Percentiles rank a stretch among this genome's conserved stretches.
Conservation (phyloP, 2,113 vertebrate species). For the Morone chrysops region DNA sequence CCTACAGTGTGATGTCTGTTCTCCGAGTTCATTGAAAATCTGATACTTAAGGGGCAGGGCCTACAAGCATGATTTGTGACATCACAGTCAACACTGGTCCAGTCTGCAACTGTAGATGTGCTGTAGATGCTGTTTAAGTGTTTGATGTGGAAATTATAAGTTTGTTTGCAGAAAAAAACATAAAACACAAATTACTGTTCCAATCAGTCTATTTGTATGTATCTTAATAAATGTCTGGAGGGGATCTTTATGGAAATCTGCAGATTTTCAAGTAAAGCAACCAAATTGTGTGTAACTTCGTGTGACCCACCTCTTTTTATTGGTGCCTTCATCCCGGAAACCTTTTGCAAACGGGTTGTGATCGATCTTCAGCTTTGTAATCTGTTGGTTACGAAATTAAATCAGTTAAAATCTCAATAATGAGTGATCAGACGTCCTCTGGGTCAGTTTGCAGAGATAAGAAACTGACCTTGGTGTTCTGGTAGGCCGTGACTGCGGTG, state of each 20-base stretch:
- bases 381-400: slow-evolving; percentile 71
- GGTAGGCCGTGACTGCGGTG: slow-evolving; percentile 93
- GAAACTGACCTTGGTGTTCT: slow-evolving; percentile 88
- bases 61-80: too few species aligned
- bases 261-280: not conserved
- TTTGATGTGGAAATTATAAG: too few species aligned
- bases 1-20: too few species aligned
- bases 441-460: not conserved
- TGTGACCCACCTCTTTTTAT: slow-evolving; percentile 85
- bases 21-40: too few species aligned
- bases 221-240: too few species aligned
- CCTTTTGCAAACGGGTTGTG: slow-evolving; percentile 95
- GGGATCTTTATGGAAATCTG: not conserved
- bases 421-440: not conserved
- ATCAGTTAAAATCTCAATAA: not conserved
- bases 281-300: not conserved
- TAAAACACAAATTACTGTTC: too few species aligned
- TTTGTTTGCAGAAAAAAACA: too few species aligned
- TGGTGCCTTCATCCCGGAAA: slow-evolving; percentile 90
- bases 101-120: too few species aligned
- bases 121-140: too few species aligned
- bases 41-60: too few species aligned
- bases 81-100: too few species aligned
- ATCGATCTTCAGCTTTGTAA: slow-evolving; percentile 94
- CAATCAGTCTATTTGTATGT: too few species aligned